phyloP scores from a whole-genome alignment of 2,797 vertebrate species.

The Cercopithecus neglectus region DNA sequence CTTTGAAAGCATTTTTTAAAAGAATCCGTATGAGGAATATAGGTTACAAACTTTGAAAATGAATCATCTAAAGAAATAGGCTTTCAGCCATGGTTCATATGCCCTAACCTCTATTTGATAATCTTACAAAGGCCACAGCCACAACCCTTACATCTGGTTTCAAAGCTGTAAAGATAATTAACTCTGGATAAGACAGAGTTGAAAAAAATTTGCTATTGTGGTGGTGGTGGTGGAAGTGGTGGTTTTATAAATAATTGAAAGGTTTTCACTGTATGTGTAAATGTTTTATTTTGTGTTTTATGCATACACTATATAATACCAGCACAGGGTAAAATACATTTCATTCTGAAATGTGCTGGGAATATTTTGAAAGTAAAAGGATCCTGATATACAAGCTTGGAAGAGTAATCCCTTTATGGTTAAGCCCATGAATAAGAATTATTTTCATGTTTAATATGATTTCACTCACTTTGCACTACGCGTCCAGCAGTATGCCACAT shows the following conservation, averaged over 20 bases:
- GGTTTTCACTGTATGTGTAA: background rate
- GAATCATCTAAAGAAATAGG: background rate
- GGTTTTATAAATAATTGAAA: background rate
- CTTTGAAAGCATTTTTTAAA: conserved; percentile 15
- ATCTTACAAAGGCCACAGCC: background rate
- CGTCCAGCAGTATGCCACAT: background rate
- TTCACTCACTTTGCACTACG: conserved; percentile 41
- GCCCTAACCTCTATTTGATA: background rate
- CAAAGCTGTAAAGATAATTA: conserved; percentile 28
- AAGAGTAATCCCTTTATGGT: conserved; percentile 43
- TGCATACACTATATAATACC: background rate
- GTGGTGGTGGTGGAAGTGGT: background rate
- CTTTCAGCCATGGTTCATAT: background rate
- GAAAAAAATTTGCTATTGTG: background rate
- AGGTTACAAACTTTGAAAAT: conserved; percentile 30
- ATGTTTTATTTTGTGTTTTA: conserved; percentile 29
- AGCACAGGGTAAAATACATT: background rate
- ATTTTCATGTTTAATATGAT: conserved; percentile 51
- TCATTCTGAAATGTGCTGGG: conserved; percentile 20
- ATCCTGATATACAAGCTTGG: background rate
- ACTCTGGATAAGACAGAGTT: background rate
- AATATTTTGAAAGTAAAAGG: conserved; percentile 53
- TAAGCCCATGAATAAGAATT: conserved; percentile 59
- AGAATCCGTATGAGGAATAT: background rate
- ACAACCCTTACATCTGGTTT: background rate